These are phyloP conservation scores for Chaenodraco wilsoni DNA, from an alignment of 2,797 vertebrate genomes.

Conservation along the genomic window DNA sequence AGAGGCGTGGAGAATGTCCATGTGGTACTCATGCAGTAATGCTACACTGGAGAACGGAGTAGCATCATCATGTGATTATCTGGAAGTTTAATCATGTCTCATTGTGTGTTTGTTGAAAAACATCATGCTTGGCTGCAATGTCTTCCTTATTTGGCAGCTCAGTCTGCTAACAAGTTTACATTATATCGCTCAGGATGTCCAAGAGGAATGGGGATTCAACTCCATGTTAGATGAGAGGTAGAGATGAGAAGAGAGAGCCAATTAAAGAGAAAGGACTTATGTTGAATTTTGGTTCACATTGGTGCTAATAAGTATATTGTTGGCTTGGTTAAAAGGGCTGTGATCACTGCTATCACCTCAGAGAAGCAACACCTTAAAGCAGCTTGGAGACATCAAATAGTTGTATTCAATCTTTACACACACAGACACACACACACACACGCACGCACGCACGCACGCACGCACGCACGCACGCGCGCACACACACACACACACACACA, in stretches of 20 bases:
- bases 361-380: slow-evolving; percentile 16
- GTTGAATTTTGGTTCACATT: slow-evolving; percentile 51
- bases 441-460: neutral
- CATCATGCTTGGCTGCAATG: slow-evolving; percentile 29
- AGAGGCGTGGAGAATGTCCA: slow-evolving; percentile 54
- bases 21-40: slow-evolving; percentile 38
- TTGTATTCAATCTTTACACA: slow-evolving; percentile 16
- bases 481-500: neutral
- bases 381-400: slow-evolving; percentile 28
- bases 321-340: slow-evolving; percentile 25
- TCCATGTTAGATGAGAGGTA: slow-evolving; percentile 38
- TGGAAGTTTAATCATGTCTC: slow-evolving; percentile 40
- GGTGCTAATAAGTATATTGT: slow-evolving; percentile 59
- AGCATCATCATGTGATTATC: slow-evolving; percentile 57
- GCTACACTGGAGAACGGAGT: slow-evolving; percentile 54
- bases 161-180: slow-evolving; percentile 6
- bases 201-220: slow-evolving; percentile 33
- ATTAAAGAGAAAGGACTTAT: neutral
- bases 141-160: slow-evolving; percentile 56
- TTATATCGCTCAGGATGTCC: slow-evolving; percentile 18
- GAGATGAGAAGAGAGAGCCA: neutral
- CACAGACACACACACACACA: neutral
- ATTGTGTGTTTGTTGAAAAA: slow-evolving; percentile 39
- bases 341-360: slow-evolving; percentile 35
- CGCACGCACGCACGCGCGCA: too few relatives aligned